Evolutionary conservation across 2,797 vertebrate species (phyloP).

Genomic region (Telmatherina bonti): DNA sequence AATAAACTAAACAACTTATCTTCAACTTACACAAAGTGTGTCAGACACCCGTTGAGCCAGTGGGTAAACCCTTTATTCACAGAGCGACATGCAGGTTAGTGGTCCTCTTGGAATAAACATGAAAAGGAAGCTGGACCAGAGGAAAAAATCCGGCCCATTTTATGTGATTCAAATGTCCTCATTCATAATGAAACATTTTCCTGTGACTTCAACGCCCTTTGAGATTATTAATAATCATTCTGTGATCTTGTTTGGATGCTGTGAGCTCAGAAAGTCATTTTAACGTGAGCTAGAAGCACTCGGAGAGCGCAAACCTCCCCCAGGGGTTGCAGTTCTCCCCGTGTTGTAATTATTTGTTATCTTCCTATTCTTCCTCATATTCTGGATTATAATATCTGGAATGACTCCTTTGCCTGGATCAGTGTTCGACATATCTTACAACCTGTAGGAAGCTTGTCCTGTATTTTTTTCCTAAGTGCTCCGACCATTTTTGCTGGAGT

Average conservation of each 20-base stretch:
- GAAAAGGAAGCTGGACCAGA: slow-evolving; percentile 42
- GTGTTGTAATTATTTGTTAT: too few species aligned
- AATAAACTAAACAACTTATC: too few species aligned
- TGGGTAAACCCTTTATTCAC: slow-evolving; percentile 50
- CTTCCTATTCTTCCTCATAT: too few species aligned
- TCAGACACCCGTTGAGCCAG: slow-evolving; percentile 31
- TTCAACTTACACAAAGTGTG: not conserved
- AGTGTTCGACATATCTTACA: too few species aligned
- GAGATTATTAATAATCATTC: slow-evolving; percentile 13
- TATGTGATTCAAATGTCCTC: slow-evolving; percentile 29
- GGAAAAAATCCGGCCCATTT: slow-evolving; percentile 18
- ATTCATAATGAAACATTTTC: slow-evolving; percentile 18
- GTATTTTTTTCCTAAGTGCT: too few species aligned
- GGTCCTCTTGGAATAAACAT: slow-evolving; percentile 57
- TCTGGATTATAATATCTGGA: too few species aligned
- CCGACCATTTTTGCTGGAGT: too few species aligned
- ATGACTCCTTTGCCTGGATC: too few species aligned
- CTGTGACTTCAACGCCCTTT: not conserved
- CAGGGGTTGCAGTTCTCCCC: too few species aligned
- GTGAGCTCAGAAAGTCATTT: slow-evolving; percentile 14
- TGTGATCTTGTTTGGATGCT: slow-evolving; percentile 11
- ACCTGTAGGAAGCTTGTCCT: too few species aligned
- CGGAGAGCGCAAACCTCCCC: too few species aligned
- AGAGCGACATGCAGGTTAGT: slow-evolving; percentile 47
- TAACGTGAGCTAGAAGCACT: too few species aligned